Percentiles rank a stretch among this genome's conserved stretches.
Conservation (phyloP, 2,113 vertebrate species). For the Axis porcinus region DNA sequence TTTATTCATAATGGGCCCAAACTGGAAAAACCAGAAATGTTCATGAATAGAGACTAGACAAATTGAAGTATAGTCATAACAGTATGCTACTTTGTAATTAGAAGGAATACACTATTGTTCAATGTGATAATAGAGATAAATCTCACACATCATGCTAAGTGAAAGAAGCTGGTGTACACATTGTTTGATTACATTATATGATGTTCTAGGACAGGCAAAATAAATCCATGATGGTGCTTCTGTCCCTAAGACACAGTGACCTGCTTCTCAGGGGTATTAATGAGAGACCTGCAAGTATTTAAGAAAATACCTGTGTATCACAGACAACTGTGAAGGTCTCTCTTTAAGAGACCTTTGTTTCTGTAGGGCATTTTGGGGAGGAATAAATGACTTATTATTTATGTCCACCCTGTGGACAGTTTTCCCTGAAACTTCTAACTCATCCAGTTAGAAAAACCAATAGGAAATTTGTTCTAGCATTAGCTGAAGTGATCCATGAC, state of each 20-base stretch:
- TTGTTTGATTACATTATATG: not conserved
- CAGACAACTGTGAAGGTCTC: not conserved
- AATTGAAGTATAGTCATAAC: not conserved
- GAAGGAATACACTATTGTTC: not conserved
- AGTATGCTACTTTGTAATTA: not conserved
- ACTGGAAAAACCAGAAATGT: not conserved
- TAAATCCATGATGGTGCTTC: not conserved
- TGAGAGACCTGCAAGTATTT: not conserved
- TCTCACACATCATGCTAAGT: not conserved
- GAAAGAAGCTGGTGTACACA: not conserved
- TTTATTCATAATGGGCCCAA: not conserved
- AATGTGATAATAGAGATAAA: not conserved
- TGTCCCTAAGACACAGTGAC: not conserved
- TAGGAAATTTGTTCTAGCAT: not conserved
- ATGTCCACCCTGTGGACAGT: not conserved
- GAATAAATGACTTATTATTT: not conserved
- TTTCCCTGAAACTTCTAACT: not conserved
- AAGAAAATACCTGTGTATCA: not conserved
- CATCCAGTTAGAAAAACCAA: conserved; percentile 1
- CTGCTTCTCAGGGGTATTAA: not conserved
- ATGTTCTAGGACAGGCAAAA: not conserved
- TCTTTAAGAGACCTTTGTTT: not conserved
- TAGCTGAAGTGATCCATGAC: not conserved
- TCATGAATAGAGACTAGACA: not conserved
- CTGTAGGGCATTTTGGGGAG: not conserved